Conservation (phyloP, 92 coral and sea anemone species). For the Parazoanthus atlanticus region DNA sequence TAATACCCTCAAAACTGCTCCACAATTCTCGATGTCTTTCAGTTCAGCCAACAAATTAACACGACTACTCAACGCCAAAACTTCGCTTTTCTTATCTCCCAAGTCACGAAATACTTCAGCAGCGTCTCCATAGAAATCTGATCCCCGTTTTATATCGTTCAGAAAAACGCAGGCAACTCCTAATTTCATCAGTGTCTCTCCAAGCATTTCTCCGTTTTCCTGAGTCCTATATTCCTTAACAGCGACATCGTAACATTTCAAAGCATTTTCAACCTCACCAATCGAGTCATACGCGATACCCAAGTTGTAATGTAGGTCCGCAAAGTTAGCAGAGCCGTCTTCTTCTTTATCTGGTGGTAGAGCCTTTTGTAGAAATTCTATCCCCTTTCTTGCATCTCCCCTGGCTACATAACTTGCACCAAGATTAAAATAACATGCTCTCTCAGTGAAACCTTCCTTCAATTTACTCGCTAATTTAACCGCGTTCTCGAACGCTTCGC, state of each 20-base stretch:
- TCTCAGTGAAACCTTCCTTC: constrained; percentile 85
- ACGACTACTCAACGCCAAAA: constrained; percentile 78
- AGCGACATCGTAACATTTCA: constrained; percentile 81
- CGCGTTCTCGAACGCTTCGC: constrained; percentile 84
- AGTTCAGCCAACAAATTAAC: constrained; percentile 90
- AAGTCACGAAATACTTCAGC: constrained; percentile 64
- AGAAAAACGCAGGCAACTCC: constrained; percentile 73
- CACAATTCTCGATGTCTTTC: constrained; percentile 74
- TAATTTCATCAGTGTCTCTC: constrained; percentile 79
- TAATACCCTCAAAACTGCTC: constrained; percentile 67
- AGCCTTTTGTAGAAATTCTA: constrained; percentile 82
- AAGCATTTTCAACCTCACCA: constrained; percentile 68
- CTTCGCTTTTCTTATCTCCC: constrained; percentile 72
- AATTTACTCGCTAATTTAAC: constrained; percentile 67
- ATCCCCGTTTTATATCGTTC: constrained; percentile 70
- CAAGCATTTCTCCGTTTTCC: constrained; percentile 82
- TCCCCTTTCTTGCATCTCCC: constrained; percentile 83
- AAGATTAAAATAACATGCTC: constrained; percentile 95
- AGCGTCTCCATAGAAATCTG: constrained; percentile 70
- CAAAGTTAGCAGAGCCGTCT: constrained; percentile 88
- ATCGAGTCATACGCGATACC: constrained; percentile 90
- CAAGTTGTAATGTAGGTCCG: constrained; percentile 91
- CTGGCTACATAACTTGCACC: constrained; percentile 97
- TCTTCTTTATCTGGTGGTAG: constrained; percentile 85
- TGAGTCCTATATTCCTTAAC: constrained; percentile 73